A percentile compares a stretch with the other conserved stretches of the same genome.
Evolutionary conservation across 2,797 vertebrate species (phyloP).

Genomic region (Valencia hispanica): DNA sequence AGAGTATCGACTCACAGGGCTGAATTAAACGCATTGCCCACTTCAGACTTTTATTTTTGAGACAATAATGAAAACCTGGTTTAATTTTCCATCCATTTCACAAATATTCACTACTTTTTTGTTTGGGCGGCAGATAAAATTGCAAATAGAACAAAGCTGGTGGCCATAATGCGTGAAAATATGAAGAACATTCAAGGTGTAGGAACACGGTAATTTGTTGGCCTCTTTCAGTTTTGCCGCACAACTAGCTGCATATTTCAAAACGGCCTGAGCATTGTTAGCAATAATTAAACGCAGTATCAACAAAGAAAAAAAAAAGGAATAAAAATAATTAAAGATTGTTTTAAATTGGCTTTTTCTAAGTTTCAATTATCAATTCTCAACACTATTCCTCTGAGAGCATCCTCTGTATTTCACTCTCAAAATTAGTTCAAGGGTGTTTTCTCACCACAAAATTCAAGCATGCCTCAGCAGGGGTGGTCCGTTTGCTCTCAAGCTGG

Average conservation of each 20-base stretch:
- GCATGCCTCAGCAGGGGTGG: conserved; percentile 66
- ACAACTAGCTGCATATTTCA: conserved; percentile 40
- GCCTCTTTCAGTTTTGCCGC: conserved; percentile 27
- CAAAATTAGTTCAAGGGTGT: conserved; percentile 40
- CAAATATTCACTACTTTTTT: too few species aligned
- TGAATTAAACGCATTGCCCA: background rate
- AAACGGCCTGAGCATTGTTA: conserved; percentile 26
- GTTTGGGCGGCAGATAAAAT: too few species aligned
- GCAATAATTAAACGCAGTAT: conserved; percentile 31
- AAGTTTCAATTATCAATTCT: conserved; percentile 22
- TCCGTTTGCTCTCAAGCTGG: conserved; percentile 63
- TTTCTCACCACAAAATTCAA: conserved; percentile 48
- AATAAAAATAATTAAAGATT: conserved; percentile 3
- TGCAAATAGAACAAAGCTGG: background rate
- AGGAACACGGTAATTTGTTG: conserved; percentile 6
- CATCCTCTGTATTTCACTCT: conserved; percentile 37
- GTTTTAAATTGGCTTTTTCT: conserved; percentile 25
- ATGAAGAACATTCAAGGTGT: background rate
- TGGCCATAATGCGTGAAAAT: background rate
- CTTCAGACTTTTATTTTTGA: background rate
- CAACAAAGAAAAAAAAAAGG: conserved; percentile 33
- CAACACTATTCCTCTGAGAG: conserved; percentile 27
- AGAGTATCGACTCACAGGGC: background rate
- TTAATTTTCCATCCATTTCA: background rate
- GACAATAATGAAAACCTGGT: background rate